Conservation (phyloP, 2,797 vertebrate species). For the Serranus cabrilla region DNA sequence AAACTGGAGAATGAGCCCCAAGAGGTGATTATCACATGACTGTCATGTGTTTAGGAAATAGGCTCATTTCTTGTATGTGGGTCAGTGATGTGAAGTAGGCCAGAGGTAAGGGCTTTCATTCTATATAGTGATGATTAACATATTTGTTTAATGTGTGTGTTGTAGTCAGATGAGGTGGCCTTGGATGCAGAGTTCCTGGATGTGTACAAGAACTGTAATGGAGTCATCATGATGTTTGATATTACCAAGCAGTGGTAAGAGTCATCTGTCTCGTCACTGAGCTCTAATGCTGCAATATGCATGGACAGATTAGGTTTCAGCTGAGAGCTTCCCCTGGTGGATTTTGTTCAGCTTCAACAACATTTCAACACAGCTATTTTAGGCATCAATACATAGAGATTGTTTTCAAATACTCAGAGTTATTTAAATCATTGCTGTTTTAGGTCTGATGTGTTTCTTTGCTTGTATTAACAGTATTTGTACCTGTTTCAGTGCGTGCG, state of each 20-base stretch:
- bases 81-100: constrained; percentile 31
- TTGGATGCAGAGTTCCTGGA: constrained; percentile 98
- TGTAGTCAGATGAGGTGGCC: constrained; percentile 95
- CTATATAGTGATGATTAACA: not conserved
- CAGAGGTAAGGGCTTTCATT: not conserved
- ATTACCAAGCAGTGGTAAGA: constrained; percentile 99
- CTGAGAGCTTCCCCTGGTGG: constrained; percentile 13
- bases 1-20: constrained; percentile 98
- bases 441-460: not conserved
- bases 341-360: constrained; percentile 39
- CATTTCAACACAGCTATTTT: constrained; percentile 6
- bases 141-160: constrained; percentile 19
- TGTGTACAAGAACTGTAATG: constrained; percentile 98
- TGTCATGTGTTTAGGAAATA: constrained; percentile 52
- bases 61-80: constrained; percentile 41
- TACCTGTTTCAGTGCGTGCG: not conserved
- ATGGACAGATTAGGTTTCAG: constrained; percentile 67
- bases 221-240: constrained; percentile 99
- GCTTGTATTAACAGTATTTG: not conserved
- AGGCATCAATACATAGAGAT: not conserved
- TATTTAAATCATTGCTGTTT: not conserved
- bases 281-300: constrained; percentile 65
- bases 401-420: not conserved
- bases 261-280: constrained; percentile 15
- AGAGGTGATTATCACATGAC: constrained; percentile 89